phyloP scores from a whole-genome alignment of 2,797 vertebrate genomes.

The Pampus argenteus region DNA sequence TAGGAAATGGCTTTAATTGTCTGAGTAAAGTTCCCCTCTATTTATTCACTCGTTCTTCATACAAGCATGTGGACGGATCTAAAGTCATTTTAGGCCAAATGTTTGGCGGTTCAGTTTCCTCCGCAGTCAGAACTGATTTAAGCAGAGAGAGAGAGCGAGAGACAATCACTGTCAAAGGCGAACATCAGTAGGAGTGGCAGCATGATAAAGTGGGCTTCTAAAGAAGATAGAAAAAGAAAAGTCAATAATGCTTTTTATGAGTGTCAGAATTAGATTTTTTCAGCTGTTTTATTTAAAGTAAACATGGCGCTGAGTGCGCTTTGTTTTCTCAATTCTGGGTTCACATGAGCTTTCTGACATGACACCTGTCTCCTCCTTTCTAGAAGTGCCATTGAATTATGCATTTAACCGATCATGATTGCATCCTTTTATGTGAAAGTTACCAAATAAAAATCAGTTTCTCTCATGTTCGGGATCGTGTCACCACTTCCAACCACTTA shows the following conservation, averaged over 20 bases:
- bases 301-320: conserved; percentile 11
- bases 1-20: conserved; percentile 17
- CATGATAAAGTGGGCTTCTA: conserved; percentile 44
- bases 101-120: conserved; percentile 36
- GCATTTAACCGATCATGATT: conserved; percentile 18
- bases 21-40: neutral
- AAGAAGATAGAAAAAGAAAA: conserved; percentile 40
- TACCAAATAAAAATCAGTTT: conserved; percentile 4
- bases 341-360: neutral
- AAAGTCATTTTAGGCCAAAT: conserved; percentile 19
- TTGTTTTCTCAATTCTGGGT: conserved; percentile 8
- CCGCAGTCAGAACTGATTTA: conserved; percentile 33
- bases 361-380: neutral
- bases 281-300: conserved; percentile 36
- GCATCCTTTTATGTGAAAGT: conserved; percentile 20
- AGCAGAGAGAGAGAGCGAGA: conserved; percentile 36
- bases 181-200: conserved; percentile 42
- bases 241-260: conserved; percentile 45
- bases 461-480: neutral
- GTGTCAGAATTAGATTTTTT: conserved; percentile 34
- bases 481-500: neutral
- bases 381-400: conserved; percentile 1
- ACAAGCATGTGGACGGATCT: conserved; percentile 5
- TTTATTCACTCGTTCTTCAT: neutral
- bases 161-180: conserved; percentile 33